A percentile compares a stretch with the other conserved stretches of the same genome.
These are phyloP conservation scores for Tapera naevia DNA, from an alignment of 2,797 vertebrate species.

Conservation along the genomic window DNA sequence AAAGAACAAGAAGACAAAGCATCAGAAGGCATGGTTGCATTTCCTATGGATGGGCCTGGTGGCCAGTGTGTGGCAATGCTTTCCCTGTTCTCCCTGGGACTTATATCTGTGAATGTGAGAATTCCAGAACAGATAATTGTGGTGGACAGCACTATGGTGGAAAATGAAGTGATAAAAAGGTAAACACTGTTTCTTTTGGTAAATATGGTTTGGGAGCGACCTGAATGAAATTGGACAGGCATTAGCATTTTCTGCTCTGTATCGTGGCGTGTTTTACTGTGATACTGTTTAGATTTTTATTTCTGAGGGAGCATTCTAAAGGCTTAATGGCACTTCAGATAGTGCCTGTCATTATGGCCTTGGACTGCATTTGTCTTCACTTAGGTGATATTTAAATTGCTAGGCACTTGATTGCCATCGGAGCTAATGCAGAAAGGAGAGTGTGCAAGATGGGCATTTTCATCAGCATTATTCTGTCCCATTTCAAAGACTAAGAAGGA, in stretches of 20 bases:
- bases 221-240: neutral
- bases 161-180: constrained; percentile 91
- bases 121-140: constrained; percentile 95
- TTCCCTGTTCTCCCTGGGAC: constrained; percentile 86
- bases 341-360: neutral
- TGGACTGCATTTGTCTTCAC: neutral
- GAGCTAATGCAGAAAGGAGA: neutral
- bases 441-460: neutral
- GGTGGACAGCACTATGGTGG: constrained; percentile 92
- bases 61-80: constrained; percentile 84
- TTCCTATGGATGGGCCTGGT: constrained; percentile 85
- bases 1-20: constrained; percentile 70
- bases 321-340: neutral
- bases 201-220: neutral
- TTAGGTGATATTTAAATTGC: neutral
- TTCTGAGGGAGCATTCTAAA: neutral
- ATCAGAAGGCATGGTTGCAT: constrained; percentile 76
- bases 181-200: constrained; percentile 38
- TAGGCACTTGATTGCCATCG: neutral
- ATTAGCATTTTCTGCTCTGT: neutral
- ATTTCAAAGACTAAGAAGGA: neutral
- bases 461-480: neutral
- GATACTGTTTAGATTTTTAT: neutral
- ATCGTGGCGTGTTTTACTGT: neutral
- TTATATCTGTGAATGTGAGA: constrained; percentile 82